phyloP scores from a whole-genome alignment of 2,888 invertebrate genomes.

The Eudasyphora cyanicolor region DNA sequence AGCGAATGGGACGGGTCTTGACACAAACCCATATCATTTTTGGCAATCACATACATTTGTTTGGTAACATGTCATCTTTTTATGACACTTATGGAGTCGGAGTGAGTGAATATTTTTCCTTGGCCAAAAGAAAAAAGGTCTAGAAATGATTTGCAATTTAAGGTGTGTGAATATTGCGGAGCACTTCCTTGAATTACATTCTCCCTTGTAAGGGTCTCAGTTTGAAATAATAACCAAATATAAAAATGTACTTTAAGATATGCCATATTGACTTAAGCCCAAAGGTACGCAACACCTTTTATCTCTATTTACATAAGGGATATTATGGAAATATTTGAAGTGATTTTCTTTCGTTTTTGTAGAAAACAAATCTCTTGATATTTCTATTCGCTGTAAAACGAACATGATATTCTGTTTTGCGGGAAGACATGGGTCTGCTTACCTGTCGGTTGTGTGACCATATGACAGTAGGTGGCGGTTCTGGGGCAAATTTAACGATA shows the following conservation, averaged over 20 bases:
- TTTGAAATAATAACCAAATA: neutral
- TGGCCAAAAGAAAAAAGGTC: conserved; percentile 3
- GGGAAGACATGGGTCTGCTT: conserved; percentile 67
- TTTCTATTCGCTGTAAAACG: neutral
- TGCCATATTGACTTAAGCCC: conserved; percentile 1
- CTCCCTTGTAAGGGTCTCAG: neutral
- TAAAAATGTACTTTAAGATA: conserved; percentile 9
- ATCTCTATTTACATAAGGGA: neutral
- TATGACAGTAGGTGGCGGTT: conserved; percentile 90
- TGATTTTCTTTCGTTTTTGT: neutral
- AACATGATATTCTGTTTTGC: neutral
- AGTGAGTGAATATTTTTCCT: conserved; percentile 26
- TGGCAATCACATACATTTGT: conserved; percentile 68
- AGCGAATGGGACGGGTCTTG: neutral
- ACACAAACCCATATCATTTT: conserved; percentile 69
- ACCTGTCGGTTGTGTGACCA: conserved; percentile 90
- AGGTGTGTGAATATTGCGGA: neutral
- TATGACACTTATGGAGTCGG: conserved; percentile 47
- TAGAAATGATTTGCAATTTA: conserved; percentile 5
- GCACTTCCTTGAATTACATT: neutral
- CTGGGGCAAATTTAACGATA: conserved; percentile 90
- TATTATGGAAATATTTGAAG: neutral
- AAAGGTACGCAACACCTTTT: conserved; percentile 28
- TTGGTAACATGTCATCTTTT: conserved; percentile 64
- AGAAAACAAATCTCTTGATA: neutral